These are phyloP conservation scores for Biston betularia DNA, from an alignment of 2,888 invertebrate species.

Conservation along the genomic window DNA sequence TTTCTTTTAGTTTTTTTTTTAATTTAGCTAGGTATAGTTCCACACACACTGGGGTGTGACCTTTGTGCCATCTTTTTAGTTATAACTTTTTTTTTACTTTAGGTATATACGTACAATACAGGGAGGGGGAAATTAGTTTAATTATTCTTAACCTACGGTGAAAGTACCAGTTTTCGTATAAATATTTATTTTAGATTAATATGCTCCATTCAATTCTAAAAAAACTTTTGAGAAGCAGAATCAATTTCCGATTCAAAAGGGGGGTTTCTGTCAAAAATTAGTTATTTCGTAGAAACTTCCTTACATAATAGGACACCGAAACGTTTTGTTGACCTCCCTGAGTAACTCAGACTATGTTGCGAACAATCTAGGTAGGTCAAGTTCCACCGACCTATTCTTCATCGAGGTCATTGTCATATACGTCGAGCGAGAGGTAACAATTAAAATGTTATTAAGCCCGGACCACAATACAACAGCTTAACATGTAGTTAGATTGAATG, in stretches of 20 bases:
- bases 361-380: conserved; percentile 29
- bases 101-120: too few species aligned
- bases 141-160: too few species aligned
- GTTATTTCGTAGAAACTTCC: background rate
- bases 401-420: conserved; percentile 31
- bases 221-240: too few species aligned
- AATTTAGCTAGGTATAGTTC: too few species aligned
- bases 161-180: too few species aligned
- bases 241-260: background rate
- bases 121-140: too few species aligned
- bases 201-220: too few species aligned
- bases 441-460: conserved; percentile 26
- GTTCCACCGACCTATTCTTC: conserved; percentile 21
- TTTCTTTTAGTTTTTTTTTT: too few species aligned
- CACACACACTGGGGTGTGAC: too few species aligned
- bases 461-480: conserved; percentile 2
- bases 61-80: too few species aligned
- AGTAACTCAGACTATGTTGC: conserved; percentile 25
- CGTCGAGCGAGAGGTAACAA: conserved; percentile 1
- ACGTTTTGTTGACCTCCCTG: conserved; percentile 23
- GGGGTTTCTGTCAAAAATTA: conserved; percentile 17
- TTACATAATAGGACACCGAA: conserved; percentile 13
- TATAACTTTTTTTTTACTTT: too few species aligned
- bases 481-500: conserved; percentile 12
- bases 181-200: too few species aligned